Evolutionary conservation across 2,113 vertebrate species (phyloP), one percentile per base, ranked within the genome.

Genomic region (Lagopus leucura): DNA sequence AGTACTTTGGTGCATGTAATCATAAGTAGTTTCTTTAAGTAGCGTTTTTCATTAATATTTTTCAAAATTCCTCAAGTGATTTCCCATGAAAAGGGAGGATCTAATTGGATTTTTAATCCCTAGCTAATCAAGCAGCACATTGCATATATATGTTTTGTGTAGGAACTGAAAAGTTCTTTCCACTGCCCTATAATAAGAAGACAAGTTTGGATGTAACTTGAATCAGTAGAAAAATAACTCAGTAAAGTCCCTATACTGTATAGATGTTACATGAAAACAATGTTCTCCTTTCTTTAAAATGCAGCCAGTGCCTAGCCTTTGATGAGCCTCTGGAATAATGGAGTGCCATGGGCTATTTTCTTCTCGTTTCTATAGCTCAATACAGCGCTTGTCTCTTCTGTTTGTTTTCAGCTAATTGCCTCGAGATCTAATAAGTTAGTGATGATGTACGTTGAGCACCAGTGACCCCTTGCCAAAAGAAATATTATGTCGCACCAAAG

Each of bases 331-430:
- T 97, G 97, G 97, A 98, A 99, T 98, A 98, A 98, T 97, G 97
- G 98, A 98, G 97, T 78, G 97, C 98, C 98, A 98, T 95, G 93
- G 98, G 98, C 98, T 98, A 97, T 98, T 99, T 99, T 98, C 98
- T 98, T 97, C 98, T 96, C 94, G 96, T 98, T 98, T 98, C 96
- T 97, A 82, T 89, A 96, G 97, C 98, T 99, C 99, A 99, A 99
- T 99, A 98, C 98, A 97, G 82, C 94, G 98, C 98, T 98, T 99
- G 99, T 99, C 98, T 98, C 97, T 96, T 98, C 98, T 99, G 98
- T 99, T 99, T 99, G 98, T 99, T 99, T 99, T 98, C 98, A 93
- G 97, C 98, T 99, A 99, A 99, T 99, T 99, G 99, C 98, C 98
- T 98, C 97, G 97, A 98, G 98, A 98, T 99, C 98, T 99, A 99